A percentile compares a stretch with the other conserved stretches of the same genome.
Evolutionary conservation across 2,888 invertebrate genomes (phyloP).

Genomic region (Acanthoscelides obtectus): DNA sequence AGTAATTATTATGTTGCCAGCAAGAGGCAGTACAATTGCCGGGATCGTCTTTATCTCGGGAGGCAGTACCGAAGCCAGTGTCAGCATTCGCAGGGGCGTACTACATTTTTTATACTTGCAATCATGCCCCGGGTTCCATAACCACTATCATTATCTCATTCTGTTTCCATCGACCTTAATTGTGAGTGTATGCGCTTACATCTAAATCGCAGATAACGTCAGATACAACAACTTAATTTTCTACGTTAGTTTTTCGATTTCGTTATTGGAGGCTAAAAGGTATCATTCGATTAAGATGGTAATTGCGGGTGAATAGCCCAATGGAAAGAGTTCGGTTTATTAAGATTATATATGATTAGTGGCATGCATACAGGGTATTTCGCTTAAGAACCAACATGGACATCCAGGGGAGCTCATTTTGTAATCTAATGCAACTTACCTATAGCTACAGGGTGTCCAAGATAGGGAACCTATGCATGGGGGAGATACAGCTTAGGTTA

Average conservation of each 20-base stretch:
- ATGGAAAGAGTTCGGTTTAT: background rate
- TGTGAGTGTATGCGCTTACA: conserved; percentile 30
- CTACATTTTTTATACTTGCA: conserved; percentile 29
- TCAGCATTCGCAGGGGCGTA: conserved; percentile 34
- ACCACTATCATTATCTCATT: conserved; percentile 39
- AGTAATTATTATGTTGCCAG: conserved; percentile 28
- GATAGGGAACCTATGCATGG: too few relatives aligned
- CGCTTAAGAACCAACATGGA: too few relatives aligned
- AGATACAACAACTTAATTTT: conserved; percentile 13
- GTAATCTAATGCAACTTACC: too few relatives aligned
- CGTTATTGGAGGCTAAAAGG: background rate
- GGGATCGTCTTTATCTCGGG: background rate
- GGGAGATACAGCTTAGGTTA: too few relatives aligned
- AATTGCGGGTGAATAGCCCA: background rate
- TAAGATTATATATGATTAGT: background rate
- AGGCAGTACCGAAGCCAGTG: conserved; percentile 14
- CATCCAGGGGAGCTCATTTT: too few relatives aligned
- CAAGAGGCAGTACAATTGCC: conserved; percentile 21
- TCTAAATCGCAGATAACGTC: conserved; percentile 27
- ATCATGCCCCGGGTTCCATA: conserved; percentile 32
- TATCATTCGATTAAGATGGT: background rate
- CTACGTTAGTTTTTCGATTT: background rate
- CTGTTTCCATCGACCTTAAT: conserved; percentile 34
- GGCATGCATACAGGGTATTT: background rate
- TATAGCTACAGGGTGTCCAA: too few relatives aligned